Base-by-base conservation (phyloP, 1,140 invertebrate species). In the Pogonus chalceus region DNA sequence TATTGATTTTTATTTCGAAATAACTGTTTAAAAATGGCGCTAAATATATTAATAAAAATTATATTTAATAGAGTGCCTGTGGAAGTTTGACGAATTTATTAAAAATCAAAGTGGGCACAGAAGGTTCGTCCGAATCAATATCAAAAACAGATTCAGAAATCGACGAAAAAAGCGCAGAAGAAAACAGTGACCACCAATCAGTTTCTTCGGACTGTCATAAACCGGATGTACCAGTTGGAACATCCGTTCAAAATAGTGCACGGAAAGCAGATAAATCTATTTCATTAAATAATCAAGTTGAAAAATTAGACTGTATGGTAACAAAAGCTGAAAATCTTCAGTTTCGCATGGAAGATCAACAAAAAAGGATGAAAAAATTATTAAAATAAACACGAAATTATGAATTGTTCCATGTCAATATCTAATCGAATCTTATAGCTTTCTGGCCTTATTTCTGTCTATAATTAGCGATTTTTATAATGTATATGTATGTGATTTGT, bases 351-450 rank as follows among this genome's bases (percentile, higher is more conserved):
- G 67, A 75, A 3, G 72, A 79, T 60, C 84, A 87, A 64, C 81
- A 78, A n/a, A 84, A 84, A 62, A 79, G 86, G 66, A 85, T 87
- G 79, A 79, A 76, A 53, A 73, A 73, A 51, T 74, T 84, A 58
- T 59, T 83, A n/a, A 78, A 81, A 66, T 80, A 79, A 73, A 52
- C 39, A 10, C 18, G n/a, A 12, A 9, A 12, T 12, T 18, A 9
- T 16, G 18, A 4, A 43, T 12, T 18, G 18, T 4, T 12, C 7
- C 37, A 43, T 10, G 37, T 43, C 37, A 43, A 43, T n/a, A n/a
- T n/a, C n/a, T n/a, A n/a, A 12, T 18, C 7, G 7, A 43, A 10
- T 43, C 7, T 31, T 31, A 16, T 43, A 43, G 37, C 37, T 43
- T 43, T n/a, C n/a, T 43, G 9, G 37, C 37, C 37, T 43, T 43